A percentile compares a stretch with the other conserved stretches of the same genome.
Evolutionary conservation across 2,888 invertebrate genomes (phyloP).

Genomic region (Ischnura elegans): DNA sequence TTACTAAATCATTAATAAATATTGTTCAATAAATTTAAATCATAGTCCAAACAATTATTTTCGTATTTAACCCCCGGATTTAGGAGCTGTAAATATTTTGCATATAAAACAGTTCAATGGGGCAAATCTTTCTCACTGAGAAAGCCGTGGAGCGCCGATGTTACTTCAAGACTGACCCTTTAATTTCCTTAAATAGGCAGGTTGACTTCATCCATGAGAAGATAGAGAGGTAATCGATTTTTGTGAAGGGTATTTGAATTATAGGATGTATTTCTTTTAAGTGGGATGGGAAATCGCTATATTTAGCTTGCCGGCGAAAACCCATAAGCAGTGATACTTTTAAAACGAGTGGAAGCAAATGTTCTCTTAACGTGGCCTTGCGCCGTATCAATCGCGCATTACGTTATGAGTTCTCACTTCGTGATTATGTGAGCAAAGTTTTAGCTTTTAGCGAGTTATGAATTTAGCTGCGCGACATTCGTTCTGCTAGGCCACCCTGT

Average conservation of each 20-base stretch:
- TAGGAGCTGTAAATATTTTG: background rate
- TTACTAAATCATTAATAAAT: too few relatives aligned
- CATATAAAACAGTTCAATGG: slow-evolving; percentile 11
- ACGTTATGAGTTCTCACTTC: background rate
- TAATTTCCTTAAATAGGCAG: background rate
- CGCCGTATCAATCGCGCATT: background rate
- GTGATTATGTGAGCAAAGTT: background rate
- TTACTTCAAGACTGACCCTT: background rate
- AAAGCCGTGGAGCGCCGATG: background rate
- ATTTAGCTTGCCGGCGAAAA: background rate
- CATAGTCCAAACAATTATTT: too few relatives aligned
- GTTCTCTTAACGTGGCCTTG: background rate
- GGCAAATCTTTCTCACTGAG: background rate
- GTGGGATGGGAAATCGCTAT: background rate
- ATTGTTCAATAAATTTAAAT: too few relatives aligned
- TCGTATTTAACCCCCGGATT: too few relatives aligned
- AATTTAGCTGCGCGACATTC: slow-evolving; percentile 48
- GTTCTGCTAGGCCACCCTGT: slow-evolving; percentile 9
- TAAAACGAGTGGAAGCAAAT: background rate
- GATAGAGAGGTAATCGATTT: slow-evolving; percentile 5
- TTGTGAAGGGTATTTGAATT: background rate
- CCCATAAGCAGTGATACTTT: background rate
- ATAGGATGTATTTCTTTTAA: background rate
- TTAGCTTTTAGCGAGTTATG: background rate
- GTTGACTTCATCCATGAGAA: background rate